Evolutionary conservation across 1,140 invertebrate species (phyloP), one percentile per base, ranked within the genome.

Genomic region (Phymastichus coffea): DNA sequence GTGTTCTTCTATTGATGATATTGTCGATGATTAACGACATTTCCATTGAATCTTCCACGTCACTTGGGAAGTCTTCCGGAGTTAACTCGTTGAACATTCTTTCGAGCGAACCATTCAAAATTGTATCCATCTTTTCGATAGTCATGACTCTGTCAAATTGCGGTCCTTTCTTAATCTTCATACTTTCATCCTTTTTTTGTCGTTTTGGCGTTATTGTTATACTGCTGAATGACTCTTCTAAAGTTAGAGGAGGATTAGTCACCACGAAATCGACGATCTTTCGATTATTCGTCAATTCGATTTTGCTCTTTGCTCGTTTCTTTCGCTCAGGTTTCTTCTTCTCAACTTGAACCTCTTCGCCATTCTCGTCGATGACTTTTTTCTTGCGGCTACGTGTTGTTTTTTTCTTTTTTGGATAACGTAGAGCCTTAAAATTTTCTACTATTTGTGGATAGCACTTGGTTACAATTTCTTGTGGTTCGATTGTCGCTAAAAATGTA

Each of bases 371-470:
- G 46, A 69, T 66, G 25, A 70, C 69, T 52, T 68, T 73, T 61
- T 73, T 75, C 60, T 80, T 80, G 47, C 77, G 77, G 57, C 72
- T 84, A 68, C 70, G 72, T 65, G 78, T 80, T 37, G 74, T 63
- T 78, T 86, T 82, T 57, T 76, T 68, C 49, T 72, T 70, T 63
- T 70, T 81, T 59, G 72, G 80, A 64, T 78, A 82, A 80, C 81
- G 86, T 68, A 73, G 82, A 71, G 76, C 81, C 77, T 73, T 77
- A 81, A 79, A 92, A 72, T 69, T 78, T 69, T 79, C 79, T 41
- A 87, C 87, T 63, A 90, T 66, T 35, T 83, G 73, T 66, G 83
- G 89, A 85, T 88, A 89, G 70, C 83, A 88, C 72, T 77, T 70
- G 41, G 81, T 73, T 62, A 93, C 80, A 22, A 85, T 66, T 48